Base-by-base conservation (phyloP, 2,113 vertebrate species). In the Oryzias celebensis region DNA sequence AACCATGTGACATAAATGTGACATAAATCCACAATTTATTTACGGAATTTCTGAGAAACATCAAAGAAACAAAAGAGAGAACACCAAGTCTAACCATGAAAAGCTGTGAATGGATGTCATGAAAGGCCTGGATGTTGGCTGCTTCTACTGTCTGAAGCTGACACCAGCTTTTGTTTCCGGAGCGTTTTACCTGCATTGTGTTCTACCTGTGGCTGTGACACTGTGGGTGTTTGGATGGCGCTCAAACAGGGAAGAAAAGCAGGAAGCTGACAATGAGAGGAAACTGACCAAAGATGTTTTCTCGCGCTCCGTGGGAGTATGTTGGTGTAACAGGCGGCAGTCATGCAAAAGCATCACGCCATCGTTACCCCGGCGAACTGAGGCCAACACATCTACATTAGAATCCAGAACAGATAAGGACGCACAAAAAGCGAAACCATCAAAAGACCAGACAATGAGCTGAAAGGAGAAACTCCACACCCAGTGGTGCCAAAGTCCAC, bases 391-490 rank as follows among this genome's bases (percentile, higher is more conserved):
- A 53, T 83, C 71, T 81, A 76, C 62, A 68, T 76, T 73, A 70
- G 69, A 78, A 77, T 81, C 58, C 13, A 46, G 66, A 71, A 62
- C 5, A 18, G 75, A 74, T 64, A 51, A 73, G 55, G 60, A 60
- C 52, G 56, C 48, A 82, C 63, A 60, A 60, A 64, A 68, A 53
- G 24, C 42, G 49, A 71, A 77, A 68, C 71, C 75, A 86, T 68
- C 65, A 82, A 76, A 85, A 71, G 73, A 73, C 65, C 65, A 68
- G 73, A 84, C 68, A 67, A 61, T 42, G 12, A 18, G 64, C 46
- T 67, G 80, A 87, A 73, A 71, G 75, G 71, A 12, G 85, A 77
- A 79, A 85, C 77, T 82, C 83, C 80, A 88, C 83, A 78, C 78
- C 72, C 80, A 68, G 63, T 77, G 64, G 48, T 49, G 68, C 71